Evolutionary conservation across 2,113 vertebrate genomes (phyloP), one percentile per base, ranked within the genome.

Genomic region (Equus przewalskii): DNA sequence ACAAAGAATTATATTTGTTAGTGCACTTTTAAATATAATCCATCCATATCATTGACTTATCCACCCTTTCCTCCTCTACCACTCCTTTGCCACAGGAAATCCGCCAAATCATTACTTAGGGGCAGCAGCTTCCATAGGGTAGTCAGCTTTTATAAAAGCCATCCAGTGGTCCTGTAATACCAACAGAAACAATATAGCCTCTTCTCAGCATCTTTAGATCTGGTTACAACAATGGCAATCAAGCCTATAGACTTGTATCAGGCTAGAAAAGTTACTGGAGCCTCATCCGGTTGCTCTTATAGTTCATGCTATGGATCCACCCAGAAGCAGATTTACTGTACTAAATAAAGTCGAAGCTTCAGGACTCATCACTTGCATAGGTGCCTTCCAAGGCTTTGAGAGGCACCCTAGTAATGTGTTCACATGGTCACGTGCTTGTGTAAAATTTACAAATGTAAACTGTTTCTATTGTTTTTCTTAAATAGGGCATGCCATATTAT

Each of bases 1-100:
- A 69, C 7, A 70, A 76, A 72, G 0, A 78, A 60, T 69, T 94
- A 11, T 78, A 51, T 87, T 92, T 82, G 8, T 91, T 75, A 81
- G 19, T 93, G 65, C 12, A 76, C 67, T 73, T 84, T 73, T 46
- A 96, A 65, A 94, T 73, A 79, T 26, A 84, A 67, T 88, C 18
- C 36, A 91, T 76, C 16, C 21, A 16, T 16, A 36, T 54, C 2
- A 69, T 22, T 89, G 28, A 67, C n/a, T 81, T 49, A 85, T 83
- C 14, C 22, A 64, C 14, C 10, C n/a, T 93, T 93, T 62, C 24
- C 1, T 72, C 24, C 26, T 33, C 54, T 14, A 58, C 16, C 30
- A 60, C 30, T 73, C 46, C 8, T 82, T 90, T 76, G 22, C 26
- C 24, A 73, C 7, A 79, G 30, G 30, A 85, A 72, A 86, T 58